Base-by-base conservation (phyloP, 2,797 vertebrate species). In the Melanotaenia trifasciata region DNA sequence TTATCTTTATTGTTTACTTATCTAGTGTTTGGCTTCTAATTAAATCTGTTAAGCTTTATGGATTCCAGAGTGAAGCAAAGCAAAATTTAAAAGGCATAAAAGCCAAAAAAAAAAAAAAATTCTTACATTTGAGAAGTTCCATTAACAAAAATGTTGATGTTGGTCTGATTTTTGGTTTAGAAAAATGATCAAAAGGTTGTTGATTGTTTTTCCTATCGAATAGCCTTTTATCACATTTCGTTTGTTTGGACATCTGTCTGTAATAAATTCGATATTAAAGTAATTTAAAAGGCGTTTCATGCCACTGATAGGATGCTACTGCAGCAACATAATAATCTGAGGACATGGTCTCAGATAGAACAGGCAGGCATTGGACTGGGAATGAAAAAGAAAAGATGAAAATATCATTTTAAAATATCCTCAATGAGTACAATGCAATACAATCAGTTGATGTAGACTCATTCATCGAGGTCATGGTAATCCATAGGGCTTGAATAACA, bases 121-220 rank as follows among this genome's bases (percentile, higher is more conserved):
- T 22, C 2, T 28, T 28, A 28, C 4, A 13, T 60, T 20, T 69
- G 43, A 67, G 38, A 59, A 24, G 22, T 43, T 69, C 26, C 43
- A 20, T 45, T 40, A 24, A 0, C 3, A 32, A 47, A 58, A 68
- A 1, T 30, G 28, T 43, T 26, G 24, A n/a, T 38, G 7, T 50
- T 20, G 24, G 0, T 58, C 38, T 7, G 16, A 59, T 35, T 35
- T 18, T 0, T 0, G n/a, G 14, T 28, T 56, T 16, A 56, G 6
- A n/a, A 3, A 20, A n/a, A 47, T 47, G 4, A 51, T 51, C n/a
- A 11, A 12, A 51, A 51, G 26, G 13, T 56, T 14, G 5, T 22
- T 51, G 3, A 22, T 51, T 50, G 38, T 9, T 47, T 45, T 47
- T n/a, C 45, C 51, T 14, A 14, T 28, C 5, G 8, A 28, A 54